Percentiles rank a stretch among this genome's conserved stretches.
phyloP scores from a whole-genome alignment of 2,797 vertebrate genomes.

The Aeoliscus strigatus region DNA sequence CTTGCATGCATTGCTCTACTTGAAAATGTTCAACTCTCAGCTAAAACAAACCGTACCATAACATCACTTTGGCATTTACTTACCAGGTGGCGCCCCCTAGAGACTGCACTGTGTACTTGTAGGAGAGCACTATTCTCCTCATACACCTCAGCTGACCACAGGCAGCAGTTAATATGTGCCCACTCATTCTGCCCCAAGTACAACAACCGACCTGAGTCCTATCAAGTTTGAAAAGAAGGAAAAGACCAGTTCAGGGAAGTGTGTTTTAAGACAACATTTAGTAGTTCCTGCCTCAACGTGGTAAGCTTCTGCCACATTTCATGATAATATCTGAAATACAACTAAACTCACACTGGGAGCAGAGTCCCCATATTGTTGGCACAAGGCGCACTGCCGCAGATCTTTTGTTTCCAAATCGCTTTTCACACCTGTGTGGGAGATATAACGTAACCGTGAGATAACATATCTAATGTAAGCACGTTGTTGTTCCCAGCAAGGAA shows the following conservation, averaged over 20 bases:
- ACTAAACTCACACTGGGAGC: conserved; percentile 76
- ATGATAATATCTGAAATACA: not conserved
- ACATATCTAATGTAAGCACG: too few species aligned
- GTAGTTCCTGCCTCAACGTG: too few species aligned
- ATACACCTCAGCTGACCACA: conserved; percentile 94
- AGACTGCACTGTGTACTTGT: conserved; percentile 87
- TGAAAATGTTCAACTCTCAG: not conserved
- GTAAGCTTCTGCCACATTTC: too few species aligned
- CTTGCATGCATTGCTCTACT: too few species aligned
- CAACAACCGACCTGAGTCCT: conserved; percentile 87
- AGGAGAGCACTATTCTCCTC: conserved; percentile 85
- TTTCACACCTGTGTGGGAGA: conserved; percentile 21
- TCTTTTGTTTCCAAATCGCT: conserved; percentile 63
- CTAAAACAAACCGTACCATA: not conserved
- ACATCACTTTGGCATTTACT: conserved; percentile 16
- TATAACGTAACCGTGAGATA: not conserved
- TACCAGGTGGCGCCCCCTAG: conserved; percentile 88
- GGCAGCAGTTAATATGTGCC: conserved; percentile 91
- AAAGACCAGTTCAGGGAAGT: not conserved
- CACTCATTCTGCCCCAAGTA: conserved; percentile 93
- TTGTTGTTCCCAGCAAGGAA: too few species aligned
- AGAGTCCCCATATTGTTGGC: conserved; percentile 83
- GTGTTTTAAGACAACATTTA: too few species aligned
- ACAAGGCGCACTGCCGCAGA: conserved; percentile 82
- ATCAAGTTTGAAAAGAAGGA: not conserved